phyloP scores from a whole-genome alignment of 2,113 vertebrate species.

The Otocyon megalotis region DNA sequence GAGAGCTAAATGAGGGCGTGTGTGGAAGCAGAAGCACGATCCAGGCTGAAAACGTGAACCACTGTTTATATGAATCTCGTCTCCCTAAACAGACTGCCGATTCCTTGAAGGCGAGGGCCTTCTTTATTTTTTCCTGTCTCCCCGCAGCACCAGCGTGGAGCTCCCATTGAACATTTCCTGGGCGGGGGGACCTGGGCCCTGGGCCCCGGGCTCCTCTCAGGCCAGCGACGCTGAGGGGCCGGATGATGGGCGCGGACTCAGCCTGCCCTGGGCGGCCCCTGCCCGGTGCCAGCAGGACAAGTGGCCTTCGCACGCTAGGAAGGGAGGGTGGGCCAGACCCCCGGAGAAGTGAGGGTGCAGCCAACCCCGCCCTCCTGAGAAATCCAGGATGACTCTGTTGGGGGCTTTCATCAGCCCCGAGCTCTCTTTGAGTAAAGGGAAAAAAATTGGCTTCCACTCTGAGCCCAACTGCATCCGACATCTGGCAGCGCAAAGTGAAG shows the following conservation, averaged over 20 bases:
- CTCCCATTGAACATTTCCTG: not conserved
- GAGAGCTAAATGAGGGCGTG: not conserved
- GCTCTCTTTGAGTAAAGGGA: slow-evolving; percentile 58
- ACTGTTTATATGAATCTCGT: not conserved
- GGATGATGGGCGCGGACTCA: not conserved
- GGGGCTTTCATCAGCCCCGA: slow-evolving; percentile 39
- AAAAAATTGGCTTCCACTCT: slow-evolving; percentile 64
- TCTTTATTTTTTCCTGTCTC: slow-evolving; percentile 45
- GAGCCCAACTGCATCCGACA: slow-evolving; percentile 70
- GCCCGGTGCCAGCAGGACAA: not conserved
- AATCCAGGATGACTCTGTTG: not conserved
- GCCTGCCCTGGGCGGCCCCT: not conserved
- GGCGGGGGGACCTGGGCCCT: not conserved
- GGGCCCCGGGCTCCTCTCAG: not conserved
- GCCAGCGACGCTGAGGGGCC: not conserved
- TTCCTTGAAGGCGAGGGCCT: slow-evolving; percentile 47
- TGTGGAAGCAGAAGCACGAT: not conserved
- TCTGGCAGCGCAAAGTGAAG: slow-evolving; percentile 78
- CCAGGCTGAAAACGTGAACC: slow-evolving; percentile 13
- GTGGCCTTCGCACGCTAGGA: not conserved
- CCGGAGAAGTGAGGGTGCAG: not conserved
- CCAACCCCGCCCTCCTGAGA: not conserved
- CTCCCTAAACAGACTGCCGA: slow-evolving; percentile 47
- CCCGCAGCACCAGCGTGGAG: not conserved
- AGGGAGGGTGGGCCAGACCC: not conserved